Conservation (phyloP, 1,140 invertebrate genomes). For the Drosophila ambigua region DNA sequence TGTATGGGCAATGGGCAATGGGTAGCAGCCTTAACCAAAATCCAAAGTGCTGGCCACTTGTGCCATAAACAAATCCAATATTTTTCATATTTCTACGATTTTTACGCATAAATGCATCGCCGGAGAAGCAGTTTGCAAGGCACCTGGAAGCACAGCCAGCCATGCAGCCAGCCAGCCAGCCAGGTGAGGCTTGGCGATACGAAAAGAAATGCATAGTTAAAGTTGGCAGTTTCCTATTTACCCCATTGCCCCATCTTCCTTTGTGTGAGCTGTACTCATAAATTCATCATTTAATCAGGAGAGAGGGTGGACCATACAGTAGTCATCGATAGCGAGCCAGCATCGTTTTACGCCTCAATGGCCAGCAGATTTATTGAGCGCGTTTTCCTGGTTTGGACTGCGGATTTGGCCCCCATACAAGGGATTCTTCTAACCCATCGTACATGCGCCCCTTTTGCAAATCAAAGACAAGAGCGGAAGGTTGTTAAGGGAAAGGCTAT, state of each 20-base stretch:
- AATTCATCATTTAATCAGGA: slow-evolving; percentile 69
- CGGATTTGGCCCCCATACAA: slow-evolving; percentile 21
- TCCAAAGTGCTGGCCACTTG: slow-evolving; percentile 50
- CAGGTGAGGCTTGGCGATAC: slow-evolving; percentile 17
- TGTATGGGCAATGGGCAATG: neutral
- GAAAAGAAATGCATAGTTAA: slow-evolving; percentile 67
- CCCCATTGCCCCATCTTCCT: slow-evolving; percentile 6
- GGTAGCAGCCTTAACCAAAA: slow-evolving; percentile 23
- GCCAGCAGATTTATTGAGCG: slow-evolving; percentile 67
- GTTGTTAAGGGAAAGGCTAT: neutral
- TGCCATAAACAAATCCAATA: slow-evolving; percentile 80
- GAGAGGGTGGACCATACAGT: slow-evolving; percentile 11
- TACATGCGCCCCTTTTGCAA: slow-evolving; percentile 11
- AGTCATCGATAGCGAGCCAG: slow-evolving; percentile 47
- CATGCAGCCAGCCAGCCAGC: neutral
- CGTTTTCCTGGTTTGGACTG: slow-evolving; percentile 24
- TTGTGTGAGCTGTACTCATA: slow-evolving; percentile 45
- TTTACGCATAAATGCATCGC: slow-evolving; percentile 67
- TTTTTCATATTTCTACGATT: slow-evolving; percentile 68
- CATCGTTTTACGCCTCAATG: slow-evolving; percentile 70
- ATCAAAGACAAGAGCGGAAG: slow-evolving; percentile 32
- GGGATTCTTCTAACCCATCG: neutral
- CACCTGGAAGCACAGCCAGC: slow-evolving; percentile 14
- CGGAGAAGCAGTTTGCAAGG: slow-evolving; percentile 39
- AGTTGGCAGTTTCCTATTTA: slow-evolving; percentile 36